Percentiles rank a stretch among this genome's conserved stretches.
Evolutionary conservation across 2,797 vertebrate species (phyloP).

Genomic region (Sebastes cheni): DNA sequence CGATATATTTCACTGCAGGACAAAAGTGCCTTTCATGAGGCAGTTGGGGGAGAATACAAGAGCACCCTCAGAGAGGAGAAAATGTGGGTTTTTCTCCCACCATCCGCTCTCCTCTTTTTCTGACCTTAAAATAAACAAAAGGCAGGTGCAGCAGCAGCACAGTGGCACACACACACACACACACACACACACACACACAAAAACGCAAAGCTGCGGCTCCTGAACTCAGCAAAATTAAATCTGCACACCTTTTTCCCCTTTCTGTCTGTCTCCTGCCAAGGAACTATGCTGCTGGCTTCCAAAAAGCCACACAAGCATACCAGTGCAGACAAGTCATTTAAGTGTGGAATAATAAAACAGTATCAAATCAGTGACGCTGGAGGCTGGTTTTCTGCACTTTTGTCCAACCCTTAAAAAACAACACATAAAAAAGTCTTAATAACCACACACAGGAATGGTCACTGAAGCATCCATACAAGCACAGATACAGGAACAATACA

Average conservation of each 20-base stretch:
- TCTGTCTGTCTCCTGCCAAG: constrained; percentile 51
- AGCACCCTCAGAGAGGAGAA: constrained; percentile 72
- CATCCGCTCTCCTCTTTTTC: constrained; percentile 72
- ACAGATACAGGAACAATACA: neutral
- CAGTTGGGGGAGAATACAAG: constrained; percentile 70
- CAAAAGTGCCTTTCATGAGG: constrained; percentile 81
- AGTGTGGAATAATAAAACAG: constrained; percentile 17
- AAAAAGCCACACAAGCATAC: constrained; percentile 50
- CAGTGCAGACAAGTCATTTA: constrained; percentile 36
- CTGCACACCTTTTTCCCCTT: constrained; percentile 58
- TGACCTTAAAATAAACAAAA: constrained; percentile 83
- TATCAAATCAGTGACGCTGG: neutral
- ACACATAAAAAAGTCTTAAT: neutral
- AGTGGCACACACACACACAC: constrained; percentile 45
- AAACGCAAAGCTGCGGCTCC: constrained; percentile 60
- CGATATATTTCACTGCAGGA: constrained; percentile 80
- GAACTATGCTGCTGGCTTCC: constrained; percentile 49
- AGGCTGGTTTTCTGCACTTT: neutral
- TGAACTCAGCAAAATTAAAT: constrained; percentile 75
- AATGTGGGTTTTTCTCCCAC: constrained; percentile 73
- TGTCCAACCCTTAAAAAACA: neutral
- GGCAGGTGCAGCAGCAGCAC: constrained; percentile 81
- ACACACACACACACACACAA: neutral
- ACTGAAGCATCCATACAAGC: neutral
- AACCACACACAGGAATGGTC: neutral